Conservation (phyloP, 2,797 vertebrate species). For the Microchirus variegatus region DNA sequence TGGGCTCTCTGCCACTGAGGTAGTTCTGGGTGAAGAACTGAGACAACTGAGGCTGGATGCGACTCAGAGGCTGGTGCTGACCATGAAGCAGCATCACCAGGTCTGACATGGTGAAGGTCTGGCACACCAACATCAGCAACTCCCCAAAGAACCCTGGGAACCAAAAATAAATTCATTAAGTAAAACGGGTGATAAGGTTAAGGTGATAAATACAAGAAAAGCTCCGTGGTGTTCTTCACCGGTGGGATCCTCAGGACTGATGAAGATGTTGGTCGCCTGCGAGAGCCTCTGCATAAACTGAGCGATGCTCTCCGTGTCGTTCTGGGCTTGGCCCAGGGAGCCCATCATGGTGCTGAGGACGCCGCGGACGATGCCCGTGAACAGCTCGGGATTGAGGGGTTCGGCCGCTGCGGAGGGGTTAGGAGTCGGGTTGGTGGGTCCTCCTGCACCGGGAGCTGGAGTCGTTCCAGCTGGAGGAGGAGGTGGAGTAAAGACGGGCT, state of each 20-base stretch:
- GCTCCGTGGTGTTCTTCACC: conserved; percentile 66
- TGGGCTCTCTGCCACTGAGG: conserved; percentile 88
- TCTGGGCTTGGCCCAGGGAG: conserved; percentile 86
- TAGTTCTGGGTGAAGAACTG: conserved; percentile 92
- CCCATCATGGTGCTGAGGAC: conserved; percentile 92
- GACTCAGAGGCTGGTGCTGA: conserved; percentile 89
- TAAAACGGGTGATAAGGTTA: too few species aligned
- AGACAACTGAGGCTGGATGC: conserved; percentile 89
- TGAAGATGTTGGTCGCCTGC: conserved; percentile 90
- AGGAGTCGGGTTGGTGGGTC: conserved; percentile 37
- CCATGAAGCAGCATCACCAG: conserved; percentile 93
- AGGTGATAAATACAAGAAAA: not conserved
- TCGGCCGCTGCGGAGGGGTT: conserved; percentile 66
- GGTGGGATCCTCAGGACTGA: conserved; percentile 88
- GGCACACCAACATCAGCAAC: conserved; percentile 89
- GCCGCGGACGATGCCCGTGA: conserved; percentile 91
- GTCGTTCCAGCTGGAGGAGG: conserved; percentile 45
- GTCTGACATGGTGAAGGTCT: conserved; percentile 94
- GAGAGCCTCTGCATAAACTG: conserved; percentile 93
- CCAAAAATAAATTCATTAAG: not conserved
- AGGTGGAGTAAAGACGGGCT: conserved; percentile 70
- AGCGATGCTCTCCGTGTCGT: conserved; percentile 91
- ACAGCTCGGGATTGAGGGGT: conserved; percentile 88
- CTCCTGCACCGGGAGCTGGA: conserved; percentile 34
- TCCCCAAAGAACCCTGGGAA: conserved; percentile 90